Conservation (phyloP, 2,888 invertebrate genomes). For the Carabus problematicus region DNA sequence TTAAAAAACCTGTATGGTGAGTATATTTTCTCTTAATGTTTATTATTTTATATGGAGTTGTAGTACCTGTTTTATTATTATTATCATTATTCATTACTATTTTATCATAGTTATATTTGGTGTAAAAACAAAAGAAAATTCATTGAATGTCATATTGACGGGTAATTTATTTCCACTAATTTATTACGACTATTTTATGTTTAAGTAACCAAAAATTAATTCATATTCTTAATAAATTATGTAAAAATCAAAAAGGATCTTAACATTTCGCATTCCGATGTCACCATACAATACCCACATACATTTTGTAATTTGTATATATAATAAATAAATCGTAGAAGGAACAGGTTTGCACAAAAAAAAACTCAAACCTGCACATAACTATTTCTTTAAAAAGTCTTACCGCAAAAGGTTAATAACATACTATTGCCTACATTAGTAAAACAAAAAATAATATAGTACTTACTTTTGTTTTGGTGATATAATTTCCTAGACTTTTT, state of each 20-base stretch:
- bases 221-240: constrained; percentile 1
- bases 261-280: too few relatives aligned
- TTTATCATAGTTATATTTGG: too few relatives aligned
- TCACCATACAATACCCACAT: too few relatives aligned
- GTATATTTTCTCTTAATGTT: neutral
- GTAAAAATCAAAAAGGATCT: neutral
- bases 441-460: neutral
- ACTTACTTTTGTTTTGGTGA: constrained; percentile 66
- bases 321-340: constrained; percentile 3
- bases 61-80: too few relatives aligned
- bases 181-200: too few relatives aligned
- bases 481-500: constrained; percentile 66
- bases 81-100: too few relatives aligned
- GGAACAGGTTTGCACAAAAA: too few relatives aligned
- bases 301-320: too few relatives aligned
- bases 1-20: neutral
- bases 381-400: neutral
- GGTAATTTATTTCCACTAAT: neutral
- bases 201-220: too few relatives aligned
- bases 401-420: too few relatives aligned
- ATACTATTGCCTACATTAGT: too few relatives aligned
- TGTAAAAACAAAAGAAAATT: constrained; percentile 2
- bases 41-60: neutral
- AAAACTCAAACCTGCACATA: neutral
- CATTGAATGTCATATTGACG: neutral